phyloP scores from a whole-genome alignment of 2,797 vertebrate species.

The Benthosema pterotum region DNA sequence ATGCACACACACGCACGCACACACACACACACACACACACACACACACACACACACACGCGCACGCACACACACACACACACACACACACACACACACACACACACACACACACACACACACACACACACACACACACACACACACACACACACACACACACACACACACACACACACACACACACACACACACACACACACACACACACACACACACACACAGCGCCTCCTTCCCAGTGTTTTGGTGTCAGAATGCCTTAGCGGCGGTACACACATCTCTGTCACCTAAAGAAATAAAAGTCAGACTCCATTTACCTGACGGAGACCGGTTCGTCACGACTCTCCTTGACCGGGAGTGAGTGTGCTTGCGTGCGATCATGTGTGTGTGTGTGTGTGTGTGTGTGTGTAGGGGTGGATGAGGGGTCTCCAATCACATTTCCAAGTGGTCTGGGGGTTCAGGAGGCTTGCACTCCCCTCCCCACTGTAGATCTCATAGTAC shows the following conservation, averaged over 20 bases:
- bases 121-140: too few relatives aligned
- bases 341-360: slow-evolving; percentile 75
- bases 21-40: too few relatives aligned
- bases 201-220: too few relatives aligned
- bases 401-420: slow-evolving; percentile 9
- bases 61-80: not conserved
- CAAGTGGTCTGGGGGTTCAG: slow-evolving; percentile 61
- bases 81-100: slow-evolving; percentile 6
- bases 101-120: too few relatives aligned
- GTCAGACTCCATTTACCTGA: slow-evolving; percentile 80
- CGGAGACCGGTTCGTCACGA: slow-evolving; percentile 65
- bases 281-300: slow-evolving; percentile 77
- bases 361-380: too few relatives aligned
- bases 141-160: too few relatives aligned
- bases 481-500: too few relatives aligned
- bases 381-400: too few relatives aligned
- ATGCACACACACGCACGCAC: too few relatives aligned
- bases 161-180: too few relatives aligned
- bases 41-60: too few relatives aligned
- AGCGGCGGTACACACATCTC: slow-evolving; percentile 52
- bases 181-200: too few relatives aligned
- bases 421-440: slow-evolving; percentile 72
- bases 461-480: slow-evolving; percentile 53
- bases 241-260: slow-evolving; percentile 58
- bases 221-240: slow-evolving; percentile 23